Percentiles rank a stretch among this genome's conserved stretches.
Evolutionary conservation across 2,113 vertebrate species (phyloP).

Genomic region (Anoura caudifer): DNA sequence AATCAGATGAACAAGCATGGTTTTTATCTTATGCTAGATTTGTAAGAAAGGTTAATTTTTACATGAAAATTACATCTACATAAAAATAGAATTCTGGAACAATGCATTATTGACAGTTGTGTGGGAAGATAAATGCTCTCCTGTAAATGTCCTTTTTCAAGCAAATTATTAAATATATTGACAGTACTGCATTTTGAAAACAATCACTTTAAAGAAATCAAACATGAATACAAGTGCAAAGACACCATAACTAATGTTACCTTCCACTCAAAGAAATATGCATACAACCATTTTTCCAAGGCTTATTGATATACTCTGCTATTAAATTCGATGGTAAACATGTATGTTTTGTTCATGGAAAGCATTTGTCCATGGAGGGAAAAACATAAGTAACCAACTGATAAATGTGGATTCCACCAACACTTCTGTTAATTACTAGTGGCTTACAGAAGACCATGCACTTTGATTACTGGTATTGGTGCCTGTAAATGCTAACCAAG

Average conservation of each 20-base stretch:
- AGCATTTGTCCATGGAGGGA: neutral
- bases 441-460: neutral
- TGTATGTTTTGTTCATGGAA: neutral
- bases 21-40: constrained; percentile 49
- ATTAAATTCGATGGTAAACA: constrained; percentile 15
- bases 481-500: neutral
- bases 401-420: neutral
- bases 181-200: constrained; percentile 27
- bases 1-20: constrained; percentile 32
- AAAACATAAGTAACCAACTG: neutral
- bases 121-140: constrained; percentile 49
- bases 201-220: constrained; percentile 45
- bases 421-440: constrained; percentile 29
- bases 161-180: constrained; percentile 59
- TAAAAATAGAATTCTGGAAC: constrained; percentile 66
- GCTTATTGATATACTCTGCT: neutral
- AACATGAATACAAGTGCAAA: constrained; percentile 37
- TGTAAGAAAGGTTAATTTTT: constrained; percentile 72
- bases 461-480: neutral
- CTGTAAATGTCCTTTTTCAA: constrained; percentile 51
- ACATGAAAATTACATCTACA: constrained; percentile 58
- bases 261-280: constrained; percentile 15
- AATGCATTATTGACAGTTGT: constrained; percentile 64
- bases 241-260: neutral
- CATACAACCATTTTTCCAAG: neutral